Percentiles rank a stretch among this genome's conserved stretches.
These are phyloP conservation scores for Argyrosomus regius DNA, from an alignment of 2,797 vertebrate genomes.

Conservation along the genomic window DNA sequence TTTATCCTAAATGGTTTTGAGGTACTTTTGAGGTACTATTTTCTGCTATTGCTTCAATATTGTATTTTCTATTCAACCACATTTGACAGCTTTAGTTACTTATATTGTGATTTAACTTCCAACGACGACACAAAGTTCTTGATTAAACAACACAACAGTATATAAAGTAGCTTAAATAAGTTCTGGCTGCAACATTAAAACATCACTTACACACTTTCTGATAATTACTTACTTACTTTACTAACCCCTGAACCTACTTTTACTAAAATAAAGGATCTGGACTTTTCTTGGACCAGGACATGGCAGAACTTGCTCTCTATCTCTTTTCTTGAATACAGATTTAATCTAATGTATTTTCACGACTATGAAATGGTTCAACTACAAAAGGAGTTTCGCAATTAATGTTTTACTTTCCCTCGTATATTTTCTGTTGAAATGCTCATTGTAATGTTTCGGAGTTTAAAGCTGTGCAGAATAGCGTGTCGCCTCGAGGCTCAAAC, in stretches of 20 bases:
- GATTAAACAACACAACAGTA: too few relatives aligned
- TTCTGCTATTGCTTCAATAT: not conserved
- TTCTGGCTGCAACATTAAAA: too few relatives aligned
- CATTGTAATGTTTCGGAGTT: not conserved
- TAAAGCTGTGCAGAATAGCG: not conserved
- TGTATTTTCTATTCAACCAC: not conserved
- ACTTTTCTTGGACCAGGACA: not conserved
- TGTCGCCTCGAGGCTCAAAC: not conserved
- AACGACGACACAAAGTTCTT: too few relatives aligned
- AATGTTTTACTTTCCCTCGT: not conserved
- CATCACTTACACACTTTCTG: too few relatives aligned
- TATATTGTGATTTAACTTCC: too few relatives aligned
- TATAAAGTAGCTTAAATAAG: too few relatives aligned
- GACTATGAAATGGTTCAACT: not conserved
- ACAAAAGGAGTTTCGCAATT: not conserved
- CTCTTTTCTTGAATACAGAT: not conserved
- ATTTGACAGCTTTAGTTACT: too few relatives aligned
- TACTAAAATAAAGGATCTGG: not conserved
- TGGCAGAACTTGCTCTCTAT: too few relatives aligned
- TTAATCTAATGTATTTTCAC: too few relatives aligned
- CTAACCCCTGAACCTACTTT: too few relatives aligned
- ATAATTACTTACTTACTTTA: too few relatives aligned
- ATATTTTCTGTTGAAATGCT: not conserved
- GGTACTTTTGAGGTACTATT: not conserved
- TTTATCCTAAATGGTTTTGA: not conserved